Evolutionary conservation across 2,888 invertebrate genomes (phyloP).

Genomic region (Diplazon laetatorius): DNA sequence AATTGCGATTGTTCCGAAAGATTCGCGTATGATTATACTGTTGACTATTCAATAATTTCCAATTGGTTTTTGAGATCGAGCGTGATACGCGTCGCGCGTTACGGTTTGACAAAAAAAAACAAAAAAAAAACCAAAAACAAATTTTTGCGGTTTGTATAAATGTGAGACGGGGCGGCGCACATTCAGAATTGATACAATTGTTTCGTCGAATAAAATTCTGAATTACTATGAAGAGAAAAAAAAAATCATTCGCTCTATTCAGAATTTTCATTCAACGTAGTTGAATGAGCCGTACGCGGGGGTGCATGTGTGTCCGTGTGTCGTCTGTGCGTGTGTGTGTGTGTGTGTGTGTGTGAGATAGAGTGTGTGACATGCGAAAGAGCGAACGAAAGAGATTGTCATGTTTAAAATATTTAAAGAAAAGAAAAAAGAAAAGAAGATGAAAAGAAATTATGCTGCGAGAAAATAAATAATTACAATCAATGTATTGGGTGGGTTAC

Average conservation of each 20-base stretch:
- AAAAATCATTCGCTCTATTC: constrained; percentile 60
- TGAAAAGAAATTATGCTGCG: constrained; percentile 74
- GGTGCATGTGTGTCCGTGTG: neutral
- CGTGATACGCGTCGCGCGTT: constrained; percentile 32
- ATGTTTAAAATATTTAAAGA: constrained; percentile 68
- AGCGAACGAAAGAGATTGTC: constrained; percentile 26
- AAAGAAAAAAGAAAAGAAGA: too few relatives aligned
- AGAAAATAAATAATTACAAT: constrained; percentile 79
- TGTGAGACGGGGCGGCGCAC: constrained; percentile 36
- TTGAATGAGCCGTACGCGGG: constrained; percentile 11
- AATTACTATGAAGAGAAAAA: too few relatives aligned
- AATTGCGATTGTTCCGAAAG: constrained; percentile 52
- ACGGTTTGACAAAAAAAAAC: constrained; percentile 31
- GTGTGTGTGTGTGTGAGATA: constrained; percentile 1
- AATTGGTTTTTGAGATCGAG: constrained; percentile 29
- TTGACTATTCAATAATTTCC: constrained; percentile 69
- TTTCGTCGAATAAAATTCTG: constrained; percentile 65
- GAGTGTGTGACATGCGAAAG: constrained; percentile 23
- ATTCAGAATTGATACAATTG: constrained; percentile 55
- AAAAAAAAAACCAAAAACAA: constrained; percentile 35
- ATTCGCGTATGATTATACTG: constrained; percentile 66
- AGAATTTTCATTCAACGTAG: constrained; percentile 64
- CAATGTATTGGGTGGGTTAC: constrained; percentile 79
- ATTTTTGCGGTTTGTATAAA: constrained; percentile 39
- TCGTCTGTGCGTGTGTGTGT: neutral